Evolutionary conservation across 2,888 invertebrate species (phyloP).

Genomic region (Octodonta nipae): DNA sequence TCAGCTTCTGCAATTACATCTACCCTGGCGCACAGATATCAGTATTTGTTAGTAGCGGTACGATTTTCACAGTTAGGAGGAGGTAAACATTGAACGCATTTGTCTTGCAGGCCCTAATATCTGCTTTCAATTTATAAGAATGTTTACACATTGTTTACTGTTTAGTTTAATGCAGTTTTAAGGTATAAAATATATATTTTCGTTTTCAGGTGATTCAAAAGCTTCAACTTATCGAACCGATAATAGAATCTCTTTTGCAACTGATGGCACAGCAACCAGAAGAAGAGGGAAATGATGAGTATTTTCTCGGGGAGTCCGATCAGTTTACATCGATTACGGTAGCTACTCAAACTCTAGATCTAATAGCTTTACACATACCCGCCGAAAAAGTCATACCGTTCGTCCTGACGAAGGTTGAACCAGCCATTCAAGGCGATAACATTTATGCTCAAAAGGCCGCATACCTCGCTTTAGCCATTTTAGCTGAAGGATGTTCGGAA

Average conservation of each 20-base stretch:
- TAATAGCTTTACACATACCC: slow-evolving; percentile 58
- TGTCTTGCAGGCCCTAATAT: no score
- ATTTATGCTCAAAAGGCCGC: slow-evolving; percentile 55
- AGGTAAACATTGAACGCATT: no score
- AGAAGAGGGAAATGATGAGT: slow-evolving; percentile 50
- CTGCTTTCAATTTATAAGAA: no score
- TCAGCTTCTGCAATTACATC: no score
- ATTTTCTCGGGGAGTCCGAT: slow-evolving; percentile 49
- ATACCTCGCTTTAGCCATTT: slow-evolving; percentile 58
- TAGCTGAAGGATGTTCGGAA: slow-evolving; percentile 68
- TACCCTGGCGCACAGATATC: no score
- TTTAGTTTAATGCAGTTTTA: no score
- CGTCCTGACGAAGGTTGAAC: slow-evolving; percentile 49
- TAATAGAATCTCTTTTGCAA: slow-evolving; percentile 51
- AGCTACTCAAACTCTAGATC: slow-evolving; percentile 61
- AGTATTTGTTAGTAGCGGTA: no score
- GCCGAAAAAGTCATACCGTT: slow-evolving; percentile 63
- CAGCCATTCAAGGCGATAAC: slow-evolving; percentile 45
- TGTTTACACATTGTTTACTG: no score
- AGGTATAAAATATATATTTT: no score
- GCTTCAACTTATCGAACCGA: slow-evolving; percentile 55
- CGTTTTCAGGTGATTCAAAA: slow-evolving; percentile 50
- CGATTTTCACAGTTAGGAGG: no score
- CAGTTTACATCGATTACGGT: slow-evolving; percentile 50
- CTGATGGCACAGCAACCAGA: slow-evolving; percentile 52